Evolutionary conservation across 2,797 vertebrate genomes (phyloP).

Genomic region (Dallia pectoralis): DNA sequence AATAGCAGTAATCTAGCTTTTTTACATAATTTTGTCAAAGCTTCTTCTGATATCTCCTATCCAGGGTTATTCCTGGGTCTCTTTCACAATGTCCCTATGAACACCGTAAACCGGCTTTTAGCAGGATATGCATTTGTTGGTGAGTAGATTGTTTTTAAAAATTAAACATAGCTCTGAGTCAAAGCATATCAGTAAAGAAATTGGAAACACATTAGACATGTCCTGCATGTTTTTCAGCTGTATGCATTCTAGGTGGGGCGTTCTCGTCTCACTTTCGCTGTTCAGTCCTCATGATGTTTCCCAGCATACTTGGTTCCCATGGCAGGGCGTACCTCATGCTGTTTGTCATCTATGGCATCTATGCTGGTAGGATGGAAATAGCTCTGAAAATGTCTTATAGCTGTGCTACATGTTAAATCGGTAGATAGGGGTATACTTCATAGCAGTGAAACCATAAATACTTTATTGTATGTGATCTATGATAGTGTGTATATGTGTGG

Average conservation of each 20-base stretch:
- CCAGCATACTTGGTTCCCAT: constrained; percentile 83
- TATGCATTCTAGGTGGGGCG: constrained; percentile 74
- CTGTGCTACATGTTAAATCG: not conserved
- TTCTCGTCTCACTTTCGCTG: constrained; percentile 80
- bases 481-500: no score
- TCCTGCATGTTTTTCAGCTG: constrained; percentile 58
- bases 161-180: not conserved
- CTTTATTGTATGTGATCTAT: not conserved
- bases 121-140: constrained; percentile 58
- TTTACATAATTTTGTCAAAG: not conserved
- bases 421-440: not conserved
- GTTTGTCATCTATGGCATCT: constrained; percentile 73
- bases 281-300: constrained; percentile 75
- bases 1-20: not conserved
- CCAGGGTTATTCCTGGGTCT: constrained; percentile 66
- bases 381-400: not conserved
- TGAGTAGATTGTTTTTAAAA: constrained; percentile 44
- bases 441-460: not conserved
- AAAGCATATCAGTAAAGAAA: not conserved
- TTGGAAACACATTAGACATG: not conserved
- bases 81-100: constrained; percentile 56
- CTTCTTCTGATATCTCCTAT: constrained; percentile 4
- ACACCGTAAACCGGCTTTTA: constrained; percentile 47
- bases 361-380: constrained; percentile 64
- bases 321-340: constrained; percentile 79